A percentile compares a stretch with the other conserved stretches of the same genome.
These are phyloP conservation scores for Lytechinus variegatus DNA, from an alignment of 35 echinoderm and acorn worm species.

Conservation along the genomic window DNA sequence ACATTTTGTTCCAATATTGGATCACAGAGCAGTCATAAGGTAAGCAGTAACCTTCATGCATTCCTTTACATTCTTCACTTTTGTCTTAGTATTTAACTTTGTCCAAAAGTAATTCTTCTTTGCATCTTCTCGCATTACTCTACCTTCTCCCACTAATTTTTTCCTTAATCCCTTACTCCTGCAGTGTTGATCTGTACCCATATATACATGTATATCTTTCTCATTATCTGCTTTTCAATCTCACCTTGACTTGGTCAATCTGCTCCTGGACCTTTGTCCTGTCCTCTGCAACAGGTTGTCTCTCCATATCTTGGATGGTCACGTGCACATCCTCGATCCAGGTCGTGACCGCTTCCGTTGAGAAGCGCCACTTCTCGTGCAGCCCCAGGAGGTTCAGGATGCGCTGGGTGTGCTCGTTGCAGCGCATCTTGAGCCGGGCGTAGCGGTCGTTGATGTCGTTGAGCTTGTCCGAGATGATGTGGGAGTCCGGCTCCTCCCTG, in stretches of 20 bases:
- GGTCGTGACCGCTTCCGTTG: slow-evolving; percentile 68
- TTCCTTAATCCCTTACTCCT: no score
- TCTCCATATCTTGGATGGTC: slow-evolving; percentile 48
- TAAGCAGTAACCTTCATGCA: no score
- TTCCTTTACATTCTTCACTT: no score
- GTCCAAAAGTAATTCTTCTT: no score
- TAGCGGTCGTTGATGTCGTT: slow-evolving; percentile 88
- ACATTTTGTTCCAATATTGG: no score
- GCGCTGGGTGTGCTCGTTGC: slow-evolving; percentile 82
- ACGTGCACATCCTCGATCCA: slow-evolving; percentile 88
- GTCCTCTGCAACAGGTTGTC: slow-evolving; percentile 63
- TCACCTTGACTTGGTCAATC: slow-evolving; percentile 88
- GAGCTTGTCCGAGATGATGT: slow-evolving; percentile 77
- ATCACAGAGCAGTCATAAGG: no score
- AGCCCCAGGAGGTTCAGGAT: slow-evolving; percentile 78
- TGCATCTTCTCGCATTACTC: no score
- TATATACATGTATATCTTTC: no score
- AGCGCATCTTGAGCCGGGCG: slow-evolving; percentile 77
- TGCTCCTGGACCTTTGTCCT: slow-evolving; percentile 73
- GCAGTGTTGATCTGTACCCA: no score
- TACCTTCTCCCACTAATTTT: no score
- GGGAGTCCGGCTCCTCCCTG: slow-evolving; percentile 69
- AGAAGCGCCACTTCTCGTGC: slow-evolving; percentile 82
- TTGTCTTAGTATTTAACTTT: no score
- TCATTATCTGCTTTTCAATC: not conserved